Conservation (phyloP, 2,113 vertebrate species). For the Chloebia gouldiae region DNA sequence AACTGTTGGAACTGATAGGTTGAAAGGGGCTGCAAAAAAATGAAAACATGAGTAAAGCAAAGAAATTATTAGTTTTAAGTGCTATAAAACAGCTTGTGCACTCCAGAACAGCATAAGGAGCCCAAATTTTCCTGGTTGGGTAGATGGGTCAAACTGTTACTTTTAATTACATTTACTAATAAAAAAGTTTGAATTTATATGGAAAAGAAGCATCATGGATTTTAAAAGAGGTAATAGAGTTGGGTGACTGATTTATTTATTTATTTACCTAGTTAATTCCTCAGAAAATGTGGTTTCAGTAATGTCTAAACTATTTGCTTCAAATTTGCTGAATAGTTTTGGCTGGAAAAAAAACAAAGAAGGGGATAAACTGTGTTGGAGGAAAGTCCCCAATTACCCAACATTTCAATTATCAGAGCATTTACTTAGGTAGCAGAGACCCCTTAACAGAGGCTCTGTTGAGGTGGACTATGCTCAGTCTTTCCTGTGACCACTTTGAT, state of each 20-base stretch:
- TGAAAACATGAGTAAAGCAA: not conserved
- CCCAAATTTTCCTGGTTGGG: not conserved
- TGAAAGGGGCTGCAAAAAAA: not conserved
- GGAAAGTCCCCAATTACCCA: not conserved
- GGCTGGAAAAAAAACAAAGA: not conserved
- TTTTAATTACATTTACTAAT: not conserved
- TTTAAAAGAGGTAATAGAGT: not conserved
- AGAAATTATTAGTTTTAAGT: not conserved
- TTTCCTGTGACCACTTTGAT: not conserved
- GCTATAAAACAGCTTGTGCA: not conserved
- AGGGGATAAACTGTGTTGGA: not conserved
- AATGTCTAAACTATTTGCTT: constrained; percentile 45
- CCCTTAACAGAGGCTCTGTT: not conserved
- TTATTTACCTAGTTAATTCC: constrained; percentile 20
- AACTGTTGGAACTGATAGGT: not conserved
- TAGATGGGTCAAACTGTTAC: not conserved
- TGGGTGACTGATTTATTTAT: not conserved
- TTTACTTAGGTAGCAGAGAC: not conserved
- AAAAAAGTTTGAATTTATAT: not conserved
- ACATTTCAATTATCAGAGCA: not conserved
- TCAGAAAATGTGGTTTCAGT: not conserved
- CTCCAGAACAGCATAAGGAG: not conserved
- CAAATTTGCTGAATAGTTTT: constrained; percentile 34
- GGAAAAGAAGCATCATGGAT: not conserved
- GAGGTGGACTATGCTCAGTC: rapidly evolving